Conservation (phyloP, 2,888 invertebrate genomes). For the Lepidocyrtinus sp. region DNA sequence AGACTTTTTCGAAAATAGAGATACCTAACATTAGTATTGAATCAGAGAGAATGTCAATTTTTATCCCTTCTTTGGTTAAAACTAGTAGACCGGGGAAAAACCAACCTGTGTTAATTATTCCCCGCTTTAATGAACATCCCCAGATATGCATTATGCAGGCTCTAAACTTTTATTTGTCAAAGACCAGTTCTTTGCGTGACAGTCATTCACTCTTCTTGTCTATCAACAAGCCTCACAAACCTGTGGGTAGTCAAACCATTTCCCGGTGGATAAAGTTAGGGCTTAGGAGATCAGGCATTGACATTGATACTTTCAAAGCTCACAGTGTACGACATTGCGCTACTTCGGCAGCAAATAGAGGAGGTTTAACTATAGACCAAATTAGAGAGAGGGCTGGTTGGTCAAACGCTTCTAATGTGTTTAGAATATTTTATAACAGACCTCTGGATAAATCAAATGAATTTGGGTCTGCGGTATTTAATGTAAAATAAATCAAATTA, state of each 20-base stretch:
- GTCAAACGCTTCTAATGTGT: neutral
- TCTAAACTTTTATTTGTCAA: too few species aligned
- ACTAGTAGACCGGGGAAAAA: too few species aligned
- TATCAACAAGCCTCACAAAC: neutral
- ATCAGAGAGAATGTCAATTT: too few species aligned
- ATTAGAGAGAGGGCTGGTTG: neutral
- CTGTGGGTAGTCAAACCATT: neutral
- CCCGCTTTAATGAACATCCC: too few species aligned
- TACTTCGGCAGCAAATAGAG: neutral
- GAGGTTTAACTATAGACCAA: neutral
- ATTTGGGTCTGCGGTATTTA: neutral
- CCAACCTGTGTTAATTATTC: too few species aligned
- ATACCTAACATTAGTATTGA: too few species aligned
- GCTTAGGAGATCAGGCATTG: neutral
- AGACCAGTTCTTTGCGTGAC: too few species aligned
- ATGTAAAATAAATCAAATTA: neutral
- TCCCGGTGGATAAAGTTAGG: neutral
- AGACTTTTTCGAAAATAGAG: too few species aligned
- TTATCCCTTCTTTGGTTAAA: too few species aligned
- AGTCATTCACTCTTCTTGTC: too few species aligned
- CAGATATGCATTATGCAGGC: too few species aligned
- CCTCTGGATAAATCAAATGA: neutral
- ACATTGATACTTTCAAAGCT: neutral
- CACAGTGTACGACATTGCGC: conserved; percentile 19
- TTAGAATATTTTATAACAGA: neutral